Evolutionary conservation across 2,888 invertebrate species (phyloP).

Genomic region (Lydus trimaculatus): DNA sequence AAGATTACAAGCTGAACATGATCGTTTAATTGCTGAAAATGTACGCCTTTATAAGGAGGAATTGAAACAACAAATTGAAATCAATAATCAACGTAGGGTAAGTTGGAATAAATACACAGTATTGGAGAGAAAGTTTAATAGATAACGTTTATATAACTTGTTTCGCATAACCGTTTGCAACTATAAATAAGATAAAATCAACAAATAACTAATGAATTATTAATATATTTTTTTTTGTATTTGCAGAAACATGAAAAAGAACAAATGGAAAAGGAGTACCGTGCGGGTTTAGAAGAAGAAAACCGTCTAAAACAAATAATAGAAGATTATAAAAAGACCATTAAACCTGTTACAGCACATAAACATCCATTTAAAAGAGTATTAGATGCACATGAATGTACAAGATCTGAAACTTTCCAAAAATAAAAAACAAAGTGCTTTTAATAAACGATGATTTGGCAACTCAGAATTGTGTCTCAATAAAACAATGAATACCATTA

Average conservation of each 20-base stretch:
- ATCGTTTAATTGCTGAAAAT: conserved; percentile 46
- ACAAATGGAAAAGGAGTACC: conserved; percentile 51
- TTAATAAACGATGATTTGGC: background rate
- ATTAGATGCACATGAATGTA: conserved; percentile 39
- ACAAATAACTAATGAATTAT: background rate
- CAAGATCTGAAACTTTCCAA: background rate
- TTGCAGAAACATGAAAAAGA: conserved; percentile 52
- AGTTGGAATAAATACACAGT: conserved; percentile 20
- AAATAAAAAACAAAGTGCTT: background rate
- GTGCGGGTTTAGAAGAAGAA: conserved; percentile 52
- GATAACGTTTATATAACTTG: background rate
- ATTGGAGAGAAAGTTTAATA: background rate
- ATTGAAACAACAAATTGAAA: conserved; percentile 57
- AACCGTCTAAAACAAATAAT: conserved; percentile 50
- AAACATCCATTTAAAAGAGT: conserved; percentile 56
- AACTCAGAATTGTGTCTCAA: background rate
- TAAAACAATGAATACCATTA: background rate
- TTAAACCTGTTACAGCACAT: conserved; percentile 24
- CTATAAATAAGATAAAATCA: background rate
- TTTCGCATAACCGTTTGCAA: background rate
- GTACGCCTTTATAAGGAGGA: conserved; percentile 53
- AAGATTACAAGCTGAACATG: conserved; percentile 52
- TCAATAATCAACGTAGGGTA: conserved; percentile 54
- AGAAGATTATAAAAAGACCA: conserved; percentile 42
- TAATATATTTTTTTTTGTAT: conserved; percentile 11